Evolutionary conservation across 1,140 invertebrate species (phyloP), one percentile per base, ranked within the genome.

Genomic region (Cydia splendana): DNA sequence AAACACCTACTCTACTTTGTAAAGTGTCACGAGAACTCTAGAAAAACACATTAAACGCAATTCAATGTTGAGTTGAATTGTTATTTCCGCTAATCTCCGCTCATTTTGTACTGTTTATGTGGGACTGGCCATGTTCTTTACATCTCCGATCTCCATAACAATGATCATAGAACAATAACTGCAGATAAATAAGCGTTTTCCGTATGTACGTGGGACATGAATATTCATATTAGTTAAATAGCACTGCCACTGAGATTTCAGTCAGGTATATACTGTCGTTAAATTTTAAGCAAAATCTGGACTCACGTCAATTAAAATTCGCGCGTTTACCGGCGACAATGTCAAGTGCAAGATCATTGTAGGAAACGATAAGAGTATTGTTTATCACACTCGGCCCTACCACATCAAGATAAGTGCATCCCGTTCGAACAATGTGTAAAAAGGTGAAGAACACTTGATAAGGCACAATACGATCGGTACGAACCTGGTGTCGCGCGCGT

Each of bases 91-190:
- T 85, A 87, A 90, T 91, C 84, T 85, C 48, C 77, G 80, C 82
- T 84, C 79, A 79, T 89, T 88, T 88, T 80, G 79, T 83, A 78
- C 78, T 85, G 65, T 78, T 85, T 82, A 84, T 79, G 77, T 71
- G 62, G 79, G 80, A 84, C 77, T 81, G 84, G 67, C 81, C 80
- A 73, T 65, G 76, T 51, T 65, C 71, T 75, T 82, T 82, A 82
- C 81, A 81, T 82, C 80, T 83, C 78, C 74, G 77, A 91, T 90
- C 86, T 88, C 80, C 89, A 90, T 89, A 88, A 92, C 87, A 91
- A 91, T 91, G 80, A 87, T 87, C 78, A 76, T 80, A 85, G 79
- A 89, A 91, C 88, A 90, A 88, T 88, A 88, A 88, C 79, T 85
- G 79, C 78, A 88, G 86, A 87, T 89, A 88, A 85, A 71, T 77